Conservation (phyloP, 2,888 invertebrate genomes). For the Tortrix viridana region DNA sequence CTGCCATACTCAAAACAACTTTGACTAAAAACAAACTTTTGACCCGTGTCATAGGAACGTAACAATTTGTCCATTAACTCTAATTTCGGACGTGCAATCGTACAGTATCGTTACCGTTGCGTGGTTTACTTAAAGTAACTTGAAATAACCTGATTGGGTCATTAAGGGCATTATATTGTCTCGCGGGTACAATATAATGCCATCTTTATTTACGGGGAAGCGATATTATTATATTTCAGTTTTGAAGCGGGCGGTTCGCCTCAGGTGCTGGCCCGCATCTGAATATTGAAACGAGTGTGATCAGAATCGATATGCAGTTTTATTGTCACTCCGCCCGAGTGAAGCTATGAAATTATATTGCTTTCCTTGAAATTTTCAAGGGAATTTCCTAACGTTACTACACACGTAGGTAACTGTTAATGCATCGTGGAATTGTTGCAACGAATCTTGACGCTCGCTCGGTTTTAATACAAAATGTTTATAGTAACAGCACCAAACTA, state of each 20-base stretch:
- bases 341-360: conserved; percentile 74
- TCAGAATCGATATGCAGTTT: conserved; percentile 82
- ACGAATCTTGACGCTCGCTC: conserved; percentile 16
- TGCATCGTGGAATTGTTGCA: conserved; percentile 44
- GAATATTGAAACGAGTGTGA: conserved; percentile 80
- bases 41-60: too few species aligned
- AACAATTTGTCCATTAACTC: too few species aligned
- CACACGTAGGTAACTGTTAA: conserved; percentile 50
- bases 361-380: conserved; percentile 60
- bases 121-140: not conserved
- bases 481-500: too few species aligned
- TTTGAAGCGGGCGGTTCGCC: conserved; percentile 67
- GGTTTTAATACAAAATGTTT: too few species aligned
- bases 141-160: conserved; percentile 28
- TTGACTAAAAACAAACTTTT: too few species aligned
- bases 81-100: too few species aligned
- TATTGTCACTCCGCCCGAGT: conserved; percentile 74
- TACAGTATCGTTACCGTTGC: too few species aligned
- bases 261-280: conserved; percentile 75
- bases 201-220: conserved; percentile 67
- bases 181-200: conserved; percentile 49
- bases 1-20: too few species aligned
- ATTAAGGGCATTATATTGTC: conserved; percentile 40
- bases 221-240: conserved; percentile 74
- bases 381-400: conserved; percentile 52